Evolutionary conservation across 2,797 vertebrate genomes (phyloP), one percentile per base, ranked within the genome.

Genomic region (Muscicapa comitata): DNA sequence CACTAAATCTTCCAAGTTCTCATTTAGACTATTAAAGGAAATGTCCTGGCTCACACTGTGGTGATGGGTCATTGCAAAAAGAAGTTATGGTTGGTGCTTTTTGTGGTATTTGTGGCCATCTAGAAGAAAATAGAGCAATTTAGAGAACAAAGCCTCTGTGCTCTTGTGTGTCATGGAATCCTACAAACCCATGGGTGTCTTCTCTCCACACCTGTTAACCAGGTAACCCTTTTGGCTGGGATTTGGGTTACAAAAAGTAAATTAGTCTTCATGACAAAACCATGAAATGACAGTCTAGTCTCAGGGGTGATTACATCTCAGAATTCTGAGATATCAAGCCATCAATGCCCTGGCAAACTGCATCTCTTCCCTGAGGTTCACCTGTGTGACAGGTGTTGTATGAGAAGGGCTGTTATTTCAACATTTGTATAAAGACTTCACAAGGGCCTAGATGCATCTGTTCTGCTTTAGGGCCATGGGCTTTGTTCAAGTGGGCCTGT

Each of bases 231-330:
- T 72, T 6, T 24, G 37, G 28, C 21, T 0, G 0, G 9, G 26
- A 12, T 48, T 86, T 31, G 37, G 77, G n/a, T 78, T 79, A 68
- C 74, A 80, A 43, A 78, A 84, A 53, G 45, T 55, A 76, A 11
- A 66, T 33, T 63, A 13, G 33, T 79, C 57, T 54, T 76, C 29
- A 5, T 78, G 35, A 63, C 10, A 40, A 82, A 75, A 14, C 58
- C 74, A 75, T 87, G 81, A 65, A 82, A 92, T 87, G 75, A 57
- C 40, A 35, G 13, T 85, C 14, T 68, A 65, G 73, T 80, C 68
- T 91, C 65, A 67, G 94, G 42, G 54, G 57, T 86, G 66, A 76
- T 83, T 51, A 17, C 26, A 51, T 80, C 76, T 95, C 54, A 51
- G 76, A 95, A 45, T 45, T 45, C 45, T 45, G 45, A 45, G 45